Evolutionary conservation across 2,888 invertebrate species (phyloP).

Genomic region (Ichneumon xanthorius): DNA sequence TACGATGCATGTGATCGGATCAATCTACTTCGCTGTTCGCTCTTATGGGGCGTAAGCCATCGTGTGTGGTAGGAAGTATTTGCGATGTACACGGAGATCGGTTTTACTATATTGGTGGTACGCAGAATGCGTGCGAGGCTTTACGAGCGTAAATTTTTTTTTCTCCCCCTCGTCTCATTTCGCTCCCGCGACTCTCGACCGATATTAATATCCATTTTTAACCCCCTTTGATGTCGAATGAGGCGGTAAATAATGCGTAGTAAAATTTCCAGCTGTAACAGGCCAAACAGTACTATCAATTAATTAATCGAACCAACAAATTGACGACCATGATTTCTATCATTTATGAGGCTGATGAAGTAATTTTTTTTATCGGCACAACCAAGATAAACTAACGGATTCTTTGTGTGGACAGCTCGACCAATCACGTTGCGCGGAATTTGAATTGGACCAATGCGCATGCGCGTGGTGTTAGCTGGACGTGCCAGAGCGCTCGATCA

Average conservation of each 20-base stretch:
- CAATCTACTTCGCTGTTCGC: conserved; percentile 51
- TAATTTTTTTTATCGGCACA: no score
- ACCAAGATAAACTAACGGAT: no score
- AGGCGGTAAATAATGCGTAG: conserved; percentile 52
- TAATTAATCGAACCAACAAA: no score
- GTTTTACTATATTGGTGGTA: neutral
- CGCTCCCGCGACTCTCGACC: conserved; percentile 41
- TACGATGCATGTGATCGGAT: conserved; percentile 55
- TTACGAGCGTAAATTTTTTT: conserved; percentile 36
- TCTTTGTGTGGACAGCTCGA: no score
- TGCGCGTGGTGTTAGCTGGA: no score
- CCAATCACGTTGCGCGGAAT: no score
- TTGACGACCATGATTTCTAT: neutral
- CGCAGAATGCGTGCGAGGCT: conserved; percentile 19
- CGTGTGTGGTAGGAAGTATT: conserved; percentile 32
- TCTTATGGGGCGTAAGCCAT: conserved; percentile 45
- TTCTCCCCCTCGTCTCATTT: neutral
- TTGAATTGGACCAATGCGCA: no score
- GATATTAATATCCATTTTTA: conserved; percentile 66
- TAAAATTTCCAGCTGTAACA: neutral
- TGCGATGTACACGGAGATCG: neutral
- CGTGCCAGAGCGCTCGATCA: no score
- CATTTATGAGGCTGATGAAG: neutral
- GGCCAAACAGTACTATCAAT: neutral
- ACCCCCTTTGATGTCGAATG: conserved; percentile 69